Evolutionary conservation across 2,113 vertebrate species (phyloP), one percentile per base, ranked within the genome.

Genomic region (Sylvietta virens): DNA sequence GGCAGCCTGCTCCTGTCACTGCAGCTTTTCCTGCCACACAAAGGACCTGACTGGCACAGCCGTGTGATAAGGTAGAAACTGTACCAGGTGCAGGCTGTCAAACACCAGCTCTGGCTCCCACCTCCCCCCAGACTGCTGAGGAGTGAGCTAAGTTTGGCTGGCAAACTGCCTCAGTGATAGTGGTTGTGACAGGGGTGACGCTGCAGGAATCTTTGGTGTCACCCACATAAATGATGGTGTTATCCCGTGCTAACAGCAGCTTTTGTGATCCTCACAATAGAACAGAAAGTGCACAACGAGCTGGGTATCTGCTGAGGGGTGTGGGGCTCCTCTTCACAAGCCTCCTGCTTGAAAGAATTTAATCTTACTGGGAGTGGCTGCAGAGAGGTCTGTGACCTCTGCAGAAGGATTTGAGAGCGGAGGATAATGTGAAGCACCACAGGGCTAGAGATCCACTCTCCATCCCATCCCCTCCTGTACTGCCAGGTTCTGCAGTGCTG

Each of bases 31-130:
- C 61, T 80, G 54, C 62, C 89, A 72, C 78, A 50, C 56, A 37
- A n/a, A 45, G 44, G 28, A 31, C 50, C 56, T 77, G 62, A 60
- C 81, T 87, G 33, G 45, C 42, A 9, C 6, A 72, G 64, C 22
- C 1, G 0, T 39, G 39, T n/a, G 93, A 82, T 85, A 91, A 97
- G 40, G 40, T 37, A 42, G 7, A 11, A 69, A 35, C 20, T 15
- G 13, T 48, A 31, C 88, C 92, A 85, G 69, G 73, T 91, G 85
- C 66, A 72, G 66, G 66, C 27, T 91, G 78, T 91, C 94, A 87
- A 44, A 79, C 70, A 69, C 44, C 60, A 91, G 7, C 69, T 81
- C 71, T 81, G 57, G 4, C 65, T 58, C 26, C 24, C 7, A 5
- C 35, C 78, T 81, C 15, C n/a, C 18, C 13, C 13, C 47, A 35